Percentiles rank a stretch among this genome's conserved stretches.
Evolutionary conservation across 2,888 invertebrate species (phyloP).

Genomic region (Rhagonycha fulva): DNA sequence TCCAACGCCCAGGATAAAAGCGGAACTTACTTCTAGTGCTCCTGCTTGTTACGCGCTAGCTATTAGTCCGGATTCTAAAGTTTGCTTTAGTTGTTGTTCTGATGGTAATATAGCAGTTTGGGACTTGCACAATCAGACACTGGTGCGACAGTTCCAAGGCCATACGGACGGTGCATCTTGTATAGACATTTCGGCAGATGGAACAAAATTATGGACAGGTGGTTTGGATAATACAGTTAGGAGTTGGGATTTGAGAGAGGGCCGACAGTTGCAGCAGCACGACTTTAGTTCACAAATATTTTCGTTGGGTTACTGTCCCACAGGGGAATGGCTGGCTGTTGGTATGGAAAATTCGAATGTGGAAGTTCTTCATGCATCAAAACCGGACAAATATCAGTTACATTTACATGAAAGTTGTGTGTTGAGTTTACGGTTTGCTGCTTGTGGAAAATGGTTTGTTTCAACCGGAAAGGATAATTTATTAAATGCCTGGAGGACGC

Average conservation of each 20-base stretch:
- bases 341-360: slow-evolving; percentile 97
- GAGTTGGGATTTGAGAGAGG: slow-evolving; percentile 89
- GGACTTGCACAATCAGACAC: slow-evolving; percentile 93
- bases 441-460: slow-evolving; percentile 95
- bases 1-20: slow-evolving; percentile 88
- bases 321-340: slow-evolving; percentile 94
- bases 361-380: slow-evolving; percentile 86
- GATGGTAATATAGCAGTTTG: slow-evolving; percentile 98
- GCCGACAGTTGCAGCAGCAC: slow-evolving; percentile 89
- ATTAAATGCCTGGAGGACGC: slow-evolving; percentile 93
- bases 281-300: slow-evolving; percentile 94
- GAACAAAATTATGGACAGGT: slow-evolving; percentile 93
- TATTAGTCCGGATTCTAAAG: slow-evolving; percentile 93
- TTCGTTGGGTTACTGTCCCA: slow-evolving; percentile 93
- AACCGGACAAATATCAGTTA: slow-evolving; percentile 93
- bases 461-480: slow-evolving; percentile 94
- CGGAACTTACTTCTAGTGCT: slow-evolving; percentile 90
- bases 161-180: slow-evolving; percentile 96
- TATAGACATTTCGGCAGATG: slow-evolving; percentile 93
- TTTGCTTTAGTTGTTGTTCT: slow-evolving; percentile 96
- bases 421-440: slow-evolving; percentile 88
- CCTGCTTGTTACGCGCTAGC: slow-evolving; percentile 98
- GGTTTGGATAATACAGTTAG: slow-evolving; percentile 93
- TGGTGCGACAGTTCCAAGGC: slow-evolving; percentile 88
- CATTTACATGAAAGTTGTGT: slow-evolving; percentile 96